A percentile compares a stretch with the other conserved stretches of the same genome.
Evolutionary conservation across 1,140 invertebrate genomes (phyloP).

Genomic region (Laupala kohalensis): DNA sequence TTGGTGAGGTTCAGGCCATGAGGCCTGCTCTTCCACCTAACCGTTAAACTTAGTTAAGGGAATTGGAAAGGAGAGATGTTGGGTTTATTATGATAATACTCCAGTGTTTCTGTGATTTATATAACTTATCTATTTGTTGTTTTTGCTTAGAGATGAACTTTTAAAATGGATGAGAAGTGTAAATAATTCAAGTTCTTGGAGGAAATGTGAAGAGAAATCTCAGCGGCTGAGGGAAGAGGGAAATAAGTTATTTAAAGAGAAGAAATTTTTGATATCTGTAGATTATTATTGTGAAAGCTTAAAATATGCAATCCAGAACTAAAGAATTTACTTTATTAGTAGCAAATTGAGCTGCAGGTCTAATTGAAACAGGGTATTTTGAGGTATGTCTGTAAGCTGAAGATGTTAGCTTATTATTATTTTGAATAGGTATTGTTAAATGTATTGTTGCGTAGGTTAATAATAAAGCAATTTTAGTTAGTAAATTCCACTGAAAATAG

Average conservation of each 20-base stretch:
- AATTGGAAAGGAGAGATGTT: too few relatives aligned
- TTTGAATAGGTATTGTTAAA: not conserved
- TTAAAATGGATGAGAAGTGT: conserved; percentile 5
- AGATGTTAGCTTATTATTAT: conserved; percentile 4
- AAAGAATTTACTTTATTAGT: conserved; percentile 27
- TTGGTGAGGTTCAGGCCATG: too few relatives aligned
- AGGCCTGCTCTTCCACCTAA: too few relatives aligned
- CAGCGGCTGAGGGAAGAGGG: not conserved
- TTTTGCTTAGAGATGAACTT: conserved; percentile 4
- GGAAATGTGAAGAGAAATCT: not conserved
- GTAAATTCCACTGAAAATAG: too few relatives aligned
- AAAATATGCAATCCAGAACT: conserved; percentile 23
- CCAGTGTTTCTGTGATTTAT: not conserved
- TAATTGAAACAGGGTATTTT: conserved; percentile 27
- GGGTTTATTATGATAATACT: not conserved
- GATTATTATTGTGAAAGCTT: conserved; percentile 29
- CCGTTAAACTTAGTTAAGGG: too few relatives aligned
- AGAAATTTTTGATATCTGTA: conserved; percentile 18
- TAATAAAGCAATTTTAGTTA: too few relatives aligned
- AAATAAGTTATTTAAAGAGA: not conserved
- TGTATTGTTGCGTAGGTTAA: not conserved
- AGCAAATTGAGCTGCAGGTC: conserved; percentile 32
- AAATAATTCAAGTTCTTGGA: not conserved
- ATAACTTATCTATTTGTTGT: not conserved
- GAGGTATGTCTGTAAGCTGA: conserved; percentile 19